phyloP scores from a whole-genome alignment of 1,140 invertebrate species.

The Sycophaga agraensis region DNA sequence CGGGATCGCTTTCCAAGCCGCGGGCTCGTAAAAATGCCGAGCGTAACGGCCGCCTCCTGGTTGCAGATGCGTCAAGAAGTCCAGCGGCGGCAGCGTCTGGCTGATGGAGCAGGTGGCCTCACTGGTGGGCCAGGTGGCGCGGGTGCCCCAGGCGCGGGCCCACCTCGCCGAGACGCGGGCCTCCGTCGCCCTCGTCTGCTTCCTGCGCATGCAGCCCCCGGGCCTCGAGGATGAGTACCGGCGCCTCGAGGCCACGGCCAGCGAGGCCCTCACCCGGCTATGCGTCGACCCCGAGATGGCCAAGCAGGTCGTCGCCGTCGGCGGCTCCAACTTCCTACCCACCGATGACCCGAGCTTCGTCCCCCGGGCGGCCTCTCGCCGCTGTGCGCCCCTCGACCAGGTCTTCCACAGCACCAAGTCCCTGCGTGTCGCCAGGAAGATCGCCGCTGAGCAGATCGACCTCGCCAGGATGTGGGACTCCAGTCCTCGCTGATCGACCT shows the following conservation, averaged over 20 bases:
- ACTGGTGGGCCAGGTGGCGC: constrained; percentile 77
- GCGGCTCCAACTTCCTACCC: constrained; percentile 72
- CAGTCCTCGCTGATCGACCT: constrained; percentile 54
- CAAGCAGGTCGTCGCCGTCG: constrained; percentile 71
- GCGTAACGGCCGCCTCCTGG: too few relatives aligned
- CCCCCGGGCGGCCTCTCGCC: too few relatives aligned
- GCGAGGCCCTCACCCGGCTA: constrained; percentile 80
- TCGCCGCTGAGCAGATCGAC: constrained; percentile 58
- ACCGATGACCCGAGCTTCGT: constrained; percentile 68
- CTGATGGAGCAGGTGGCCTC: constrained; percentile 80
- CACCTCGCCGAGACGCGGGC: constrained; percentile 65
- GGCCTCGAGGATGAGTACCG: constrained; percentile 68
- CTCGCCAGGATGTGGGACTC: constrained; percentile 73
- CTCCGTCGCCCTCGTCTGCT: constrained; percentile 73
- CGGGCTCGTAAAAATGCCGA: too few relatives aligned
- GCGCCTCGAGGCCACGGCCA: constrained; percentile 78
- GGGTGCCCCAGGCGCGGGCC: constrained; percentile 63
- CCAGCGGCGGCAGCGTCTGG: constrained; percentile 49
- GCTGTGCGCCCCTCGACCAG: too few relatives aligned
- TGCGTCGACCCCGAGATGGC: constrained; percentile 74
- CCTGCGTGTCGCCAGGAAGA: constrained; percentile 58
- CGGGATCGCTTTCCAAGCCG: too few relatives aligned
- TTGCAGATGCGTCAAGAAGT: constrained; percentile 53
- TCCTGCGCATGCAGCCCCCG: constrained; percentile 70
- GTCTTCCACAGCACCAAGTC: constrained; percentile 50